Conservation (phyloP, 2,113 vertebrate species). For the Acanthisitta chloris region DNA sequence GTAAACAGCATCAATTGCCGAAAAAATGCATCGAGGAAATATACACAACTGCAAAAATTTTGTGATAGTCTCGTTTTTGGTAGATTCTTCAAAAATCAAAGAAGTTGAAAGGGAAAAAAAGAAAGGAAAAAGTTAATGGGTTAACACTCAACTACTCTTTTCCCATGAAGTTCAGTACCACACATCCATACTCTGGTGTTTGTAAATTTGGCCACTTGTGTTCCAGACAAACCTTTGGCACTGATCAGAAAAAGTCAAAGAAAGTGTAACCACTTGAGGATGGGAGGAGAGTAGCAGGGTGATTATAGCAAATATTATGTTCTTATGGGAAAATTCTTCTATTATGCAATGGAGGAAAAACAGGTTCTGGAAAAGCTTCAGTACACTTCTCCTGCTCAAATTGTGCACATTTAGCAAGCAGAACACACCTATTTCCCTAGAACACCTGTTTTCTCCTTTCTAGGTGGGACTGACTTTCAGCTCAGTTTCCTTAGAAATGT, state of each 20-base stretch:
- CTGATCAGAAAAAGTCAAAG: not conserved
- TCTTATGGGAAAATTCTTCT: not conserved
- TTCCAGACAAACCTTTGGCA: not conserved
- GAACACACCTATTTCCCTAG: not conserved
- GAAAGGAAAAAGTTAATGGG: not conserved
- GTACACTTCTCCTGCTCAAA: not conserved
- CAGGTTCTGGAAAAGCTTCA: not conserved
- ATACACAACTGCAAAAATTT: conserved; percentile 98
- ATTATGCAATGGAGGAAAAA: not conserved
- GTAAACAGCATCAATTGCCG: conserved; percentile 96
- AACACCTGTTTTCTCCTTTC: not conserved
- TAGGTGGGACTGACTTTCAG: not conserved
- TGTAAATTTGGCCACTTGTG: not conserved
- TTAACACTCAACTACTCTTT: not conserved
- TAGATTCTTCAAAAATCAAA: conserved; percentile 85
- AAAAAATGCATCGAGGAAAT: conserved; percentile 98
- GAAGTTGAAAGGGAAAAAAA: not conserved
- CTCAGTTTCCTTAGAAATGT: not conserved
- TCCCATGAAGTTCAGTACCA: not conserved
- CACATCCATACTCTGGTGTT: not conserved
- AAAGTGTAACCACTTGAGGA: not conserved
- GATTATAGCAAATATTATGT: not conserved
- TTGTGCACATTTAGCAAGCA: not conserved
- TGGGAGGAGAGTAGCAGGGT: not conserved
- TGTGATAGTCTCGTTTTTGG: conserved; percentile 99